phyloP scores from a whole-genome alignment of 2,797 vertebrate species.

The Toxotes lorentzi region DNA sequence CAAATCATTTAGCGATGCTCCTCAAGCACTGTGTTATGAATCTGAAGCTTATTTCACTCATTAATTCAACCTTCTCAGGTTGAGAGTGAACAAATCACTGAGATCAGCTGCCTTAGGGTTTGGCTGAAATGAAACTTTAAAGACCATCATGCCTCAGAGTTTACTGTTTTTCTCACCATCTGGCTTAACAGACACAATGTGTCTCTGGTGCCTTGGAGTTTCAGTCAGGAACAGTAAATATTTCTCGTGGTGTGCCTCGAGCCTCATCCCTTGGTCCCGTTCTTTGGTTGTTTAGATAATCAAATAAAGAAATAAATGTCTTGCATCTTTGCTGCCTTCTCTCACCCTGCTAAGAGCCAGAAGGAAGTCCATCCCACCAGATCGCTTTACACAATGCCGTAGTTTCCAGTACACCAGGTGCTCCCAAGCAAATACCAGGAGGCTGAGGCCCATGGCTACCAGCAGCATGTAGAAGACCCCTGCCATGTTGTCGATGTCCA shows the following conservation, averaged over 20 bases:
- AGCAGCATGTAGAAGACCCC: conserved; percentile 89
- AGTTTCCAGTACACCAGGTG: conserved; percentile 93
- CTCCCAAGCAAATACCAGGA: conserved; percentile 88
- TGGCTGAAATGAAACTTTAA: no score
- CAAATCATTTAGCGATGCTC: neutral
- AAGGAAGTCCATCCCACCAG: conserved; percentile 90
- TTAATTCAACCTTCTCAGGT: conserved; percentile 27
- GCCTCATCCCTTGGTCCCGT: neutral
- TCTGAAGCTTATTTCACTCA: conserved; percentile 12
- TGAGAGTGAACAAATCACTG: no score
- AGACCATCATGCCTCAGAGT: no score
- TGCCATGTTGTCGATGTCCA: conserved; percentile 88
- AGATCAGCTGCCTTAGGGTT: no score
- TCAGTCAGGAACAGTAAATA: neutral
- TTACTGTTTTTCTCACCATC: no score
- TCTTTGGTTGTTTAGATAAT: neutral
- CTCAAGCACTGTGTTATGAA: neutral
- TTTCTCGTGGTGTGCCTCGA: neutral
- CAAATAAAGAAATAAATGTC: no score
- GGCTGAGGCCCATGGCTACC: conserved; percentile 87
- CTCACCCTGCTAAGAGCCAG: conserved; percentile 92
- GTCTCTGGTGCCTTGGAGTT: no score
- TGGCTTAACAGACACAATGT: no score
- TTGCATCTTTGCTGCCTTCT: neutral
- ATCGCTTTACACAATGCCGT: conserved; percentile 89